phyloP scores from a whole-genome alignment of 2,888 invertebrate genomes.

The Stenchaetothrips biformis region DNA sequence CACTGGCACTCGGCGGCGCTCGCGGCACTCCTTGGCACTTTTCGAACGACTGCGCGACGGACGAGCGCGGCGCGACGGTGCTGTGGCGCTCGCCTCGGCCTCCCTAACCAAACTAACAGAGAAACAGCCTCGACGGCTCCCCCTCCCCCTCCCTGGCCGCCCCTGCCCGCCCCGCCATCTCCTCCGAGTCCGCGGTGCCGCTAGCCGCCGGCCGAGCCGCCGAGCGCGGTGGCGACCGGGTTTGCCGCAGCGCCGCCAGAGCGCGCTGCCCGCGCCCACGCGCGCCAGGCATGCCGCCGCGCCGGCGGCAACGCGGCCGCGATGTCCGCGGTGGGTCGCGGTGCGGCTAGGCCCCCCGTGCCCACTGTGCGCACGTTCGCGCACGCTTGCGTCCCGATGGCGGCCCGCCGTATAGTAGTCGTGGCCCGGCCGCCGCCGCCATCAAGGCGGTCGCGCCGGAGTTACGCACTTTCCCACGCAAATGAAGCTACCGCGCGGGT shows the following conservation, averaged over 20 bases:
- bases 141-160: not conserved
- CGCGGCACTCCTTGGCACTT: not conserved
- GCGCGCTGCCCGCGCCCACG: not conserved
- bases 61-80: not conserved
- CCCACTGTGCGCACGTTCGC: no score
- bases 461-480: no score
- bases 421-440: no score
- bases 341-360: not conserved
- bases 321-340: not conserved
- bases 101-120: constrained; percentile 15
- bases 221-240: constrained; percentile 1
- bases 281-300: not conserved
- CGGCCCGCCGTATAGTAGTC: no score
- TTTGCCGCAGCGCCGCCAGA: not conserved
- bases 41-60: not conserved
- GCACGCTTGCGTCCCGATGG: no score
- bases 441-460: no score
- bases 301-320: not conserved
- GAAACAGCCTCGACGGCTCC: not conserved
- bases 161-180: not conserved
- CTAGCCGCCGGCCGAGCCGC: constrained; percentile 6
- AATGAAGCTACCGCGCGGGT: no score
- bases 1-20: not conserved
- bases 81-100: not conserved
- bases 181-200: not conserved